These are phyloP conservation scores for Garra rufa DNA, from an alignment of 2,113 vertebrate species.

Conservation along the genomic window DNA sequence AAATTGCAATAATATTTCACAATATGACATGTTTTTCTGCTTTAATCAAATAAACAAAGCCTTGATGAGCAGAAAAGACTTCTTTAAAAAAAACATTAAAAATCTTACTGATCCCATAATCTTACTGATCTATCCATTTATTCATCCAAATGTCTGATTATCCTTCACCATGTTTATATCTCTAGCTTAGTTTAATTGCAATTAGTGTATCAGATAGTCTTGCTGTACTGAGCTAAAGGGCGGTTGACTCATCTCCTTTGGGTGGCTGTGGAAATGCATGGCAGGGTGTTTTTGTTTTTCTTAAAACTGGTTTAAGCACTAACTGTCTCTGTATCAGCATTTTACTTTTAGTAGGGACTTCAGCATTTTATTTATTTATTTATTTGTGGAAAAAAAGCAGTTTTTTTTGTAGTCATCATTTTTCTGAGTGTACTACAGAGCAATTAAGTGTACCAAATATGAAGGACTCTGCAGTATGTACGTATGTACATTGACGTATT, in stretches of 20 bases:
- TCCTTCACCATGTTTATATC: background rate
- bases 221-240: background rate
- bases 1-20: too few species aligned
- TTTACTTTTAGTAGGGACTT: conserved; percentile 12
- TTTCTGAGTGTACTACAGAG: background rate
- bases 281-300: background rate
- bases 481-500: background rate
- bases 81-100: too few species aligned
- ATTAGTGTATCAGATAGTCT: background rate
- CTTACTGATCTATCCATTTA: background rate
- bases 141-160: background rate
- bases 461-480: background rate
- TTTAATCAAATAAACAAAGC: too few species aligned
- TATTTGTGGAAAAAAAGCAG: background rate
- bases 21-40: too few species aligned
- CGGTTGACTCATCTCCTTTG: background rate
- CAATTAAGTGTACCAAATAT: background rate
- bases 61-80: too few species aligned
- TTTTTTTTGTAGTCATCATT: background rate
- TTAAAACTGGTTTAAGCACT: background rate
- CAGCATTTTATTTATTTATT: background rate
- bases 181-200: background rate
- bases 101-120: too few species aligned
- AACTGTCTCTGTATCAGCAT: background rate
- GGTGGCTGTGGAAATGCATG: background rate